A percentile compares a stretch with the other conserved stretches of the same genome.
These are phyloP conservation scores for Limanda limanda DNA, from an alignment of 2,113 vertebrate genomes.

Conservation along the genomic window DNA sequence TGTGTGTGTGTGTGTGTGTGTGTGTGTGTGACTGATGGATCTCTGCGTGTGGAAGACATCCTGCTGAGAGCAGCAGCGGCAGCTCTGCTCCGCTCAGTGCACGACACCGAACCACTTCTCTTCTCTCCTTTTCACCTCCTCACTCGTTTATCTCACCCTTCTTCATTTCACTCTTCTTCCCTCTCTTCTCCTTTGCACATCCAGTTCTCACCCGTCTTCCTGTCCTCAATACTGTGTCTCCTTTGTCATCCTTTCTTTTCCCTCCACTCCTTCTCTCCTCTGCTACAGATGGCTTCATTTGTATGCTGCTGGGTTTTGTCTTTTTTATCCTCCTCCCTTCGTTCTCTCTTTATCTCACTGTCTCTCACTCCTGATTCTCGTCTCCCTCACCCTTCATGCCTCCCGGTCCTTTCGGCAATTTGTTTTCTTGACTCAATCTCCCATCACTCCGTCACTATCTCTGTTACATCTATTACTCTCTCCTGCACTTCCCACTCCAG, in stretches of 20 bases:
- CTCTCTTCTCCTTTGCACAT: conserved; percentile 6
- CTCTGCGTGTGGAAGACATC: conserved; percentile 40
- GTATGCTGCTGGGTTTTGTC: conserved; percentile 41
- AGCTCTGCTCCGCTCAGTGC: conserved; percentile 18
- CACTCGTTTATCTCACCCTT: not conserved
- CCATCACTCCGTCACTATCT: conserved; percentile 50
- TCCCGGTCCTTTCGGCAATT: not conserved
- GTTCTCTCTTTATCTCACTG: conserved; percentile 3
- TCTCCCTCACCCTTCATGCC: conserved; percentile 36
- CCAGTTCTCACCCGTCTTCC: not conserved
- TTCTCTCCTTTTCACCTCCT: conserved; percentile 15
- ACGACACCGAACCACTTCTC: conserved; percentile 11
- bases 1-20: conserved; percentile 16
- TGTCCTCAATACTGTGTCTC: not conserved
- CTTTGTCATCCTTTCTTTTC: not conserved
- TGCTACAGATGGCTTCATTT: conserved; percentile 61
- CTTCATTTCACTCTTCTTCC: not conserved
- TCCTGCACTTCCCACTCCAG: conserved; percentile 40
- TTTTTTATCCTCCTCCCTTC: not conserved
- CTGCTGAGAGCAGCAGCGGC: conserved; percentile 39
- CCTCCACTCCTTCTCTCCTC: not conserved
- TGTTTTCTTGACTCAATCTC: conserved; percentile 17
- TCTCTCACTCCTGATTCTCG: conserved; percentile 22
- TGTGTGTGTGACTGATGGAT: conserved; percentile 25
- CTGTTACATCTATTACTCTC: conserved; percentile 51